Base-by-base conservation (phyloP, 2,113 vertebrate species). In the Nicator chloris region DNA sequence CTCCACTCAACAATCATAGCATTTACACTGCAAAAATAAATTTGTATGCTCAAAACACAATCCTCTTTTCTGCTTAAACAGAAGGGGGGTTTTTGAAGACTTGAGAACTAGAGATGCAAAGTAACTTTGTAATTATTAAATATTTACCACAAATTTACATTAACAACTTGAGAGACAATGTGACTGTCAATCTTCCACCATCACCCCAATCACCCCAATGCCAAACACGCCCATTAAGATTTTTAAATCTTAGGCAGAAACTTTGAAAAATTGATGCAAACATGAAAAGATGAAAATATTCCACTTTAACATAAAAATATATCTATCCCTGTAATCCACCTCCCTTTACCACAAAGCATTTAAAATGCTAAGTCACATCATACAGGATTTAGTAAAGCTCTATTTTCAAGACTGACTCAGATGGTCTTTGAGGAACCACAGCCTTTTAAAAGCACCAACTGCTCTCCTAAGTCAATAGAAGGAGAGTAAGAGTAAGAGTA, bases 141-240 rank as follows among this genome's bases (percentile, higher is more conserved):
- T 11, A 50, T 75, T 56, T 64, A 75, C 31, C 10, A 8, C 33
- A 78, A 86, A 79, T 56, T 88, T 92, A 60, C 61, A 24, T 40
- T 40, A 88, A 71, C 27, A 83, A 18, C 28, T 57, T 27, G 6
- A 76, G 20, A 84, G 21, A 69, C 30, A 86, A 57, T 8, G 11
- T 11, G 11, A 82, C 40, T 35, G 10, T 19, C 63, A 61, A 49
- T n/a, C 17, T 87, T 82, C 11, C 24, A 77, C 42, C 6, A 5
- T 51, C 69, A 82, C 10, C 27, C n/a, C 42, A 64, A 5, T 51
- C 69, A 82, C 10, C 27, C n/a, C 42, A 64, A 39, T 22, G 68
- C 22, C 72, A 79, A 88, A 86, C 3, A 18, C 0, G 0, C 5
- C 35, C 5, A 2, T 37, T 56, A 39, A 16, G 24, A 28, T 54